These are phyloP conservation scores for Talpa occidentalis DNA, from an alignment of 2,113 vertebrate genomes.

Conservation along the genomic window DNA sequence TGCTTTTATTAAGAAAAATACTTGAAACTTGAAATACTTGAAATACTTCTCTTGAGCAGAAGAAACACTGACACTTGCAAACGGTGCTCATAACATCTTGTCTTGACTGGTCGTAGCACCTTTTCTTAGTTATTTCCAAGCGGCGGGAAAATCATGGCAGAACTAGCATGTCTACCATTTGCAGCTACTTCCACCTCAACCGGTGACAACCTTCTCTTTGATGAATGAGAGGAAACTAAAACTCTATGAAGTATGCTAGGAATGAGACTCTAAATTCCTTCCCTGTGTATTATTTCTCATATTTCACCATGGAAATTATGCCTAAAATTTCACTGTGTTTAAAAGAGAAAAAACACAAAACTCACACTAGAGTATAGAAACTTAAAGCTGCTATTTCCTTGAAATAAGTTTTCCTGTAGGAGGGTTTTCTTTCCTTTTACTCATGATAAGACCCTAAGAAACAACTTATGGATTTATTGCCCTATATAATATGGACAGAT, in stretches of 20 bases:
- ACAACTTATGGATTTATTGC: background rate
- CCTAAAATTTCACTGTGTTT: background rate
- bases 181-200: no score
- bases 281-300: background rate
- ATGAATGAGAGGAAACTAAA: background rate
- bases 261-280: background rate
- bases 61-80: background rate
- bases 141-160: background rate
- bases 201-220: background rate
- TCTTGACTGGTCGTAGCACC: background rate
- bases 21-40: background rate
- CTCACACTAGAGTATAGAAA: background rate
- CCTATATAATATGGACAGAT: background rate
- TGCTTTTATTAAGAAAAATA: background rate
- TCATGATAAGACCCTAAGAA: background rate
- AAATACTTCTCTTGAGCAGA: background rate
- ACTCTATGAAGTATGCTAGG: background rate
- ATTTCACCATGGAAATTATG: background rate
- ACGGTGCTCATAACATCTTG: fast-evolving
- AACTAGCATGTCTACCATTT: background rate
- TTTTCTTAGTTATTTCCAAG: no score
- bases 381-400: background rate
- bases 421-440: background rate
- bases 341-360: background rate
- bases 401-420: background rate